These are phyloP conservation scores for Mimas tiliae DNA, from an alignment of 2,888 invertebrate genomes.

Conservation along the genomic window DNA sequence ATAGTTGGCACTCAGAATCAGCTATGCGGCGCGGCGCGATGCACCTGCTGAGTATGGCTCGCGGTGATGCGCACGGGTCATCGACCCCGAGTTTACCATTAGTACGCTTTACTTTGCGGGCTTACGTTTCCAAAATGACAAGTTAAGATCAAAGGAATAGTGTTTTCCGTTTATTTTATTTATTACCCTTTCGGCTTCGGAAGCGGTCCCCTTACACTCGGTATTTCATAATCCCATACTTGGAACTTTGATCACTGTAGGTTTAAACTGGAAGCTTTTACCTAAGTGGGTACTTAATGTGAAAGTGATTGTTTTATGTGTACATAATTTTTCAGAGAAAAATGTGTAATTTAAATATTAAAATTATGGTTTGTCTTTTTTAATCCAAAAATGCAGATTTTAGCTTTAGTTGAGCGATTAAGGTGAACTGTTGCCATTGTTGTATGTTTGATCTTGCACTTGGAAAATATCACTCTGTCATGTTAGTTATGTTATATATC, in stretches of 20 bases:
- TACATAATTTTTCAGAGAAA: slow-evolving; percentile 25
- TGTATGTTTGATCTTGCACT: slow-evolving; percentile 62
- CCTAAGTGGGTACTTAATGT: slow-evolving; percentile 24
- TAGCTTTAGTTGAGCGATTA: slow-evolving; percentile 17
- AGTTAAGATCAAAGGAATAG: too few species aligned
- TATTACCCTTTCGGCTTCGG: too few species aligned
- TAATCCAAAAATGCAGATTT: slow-evolving; percentile 29
- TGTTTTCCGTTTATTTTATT: too few species aligned
- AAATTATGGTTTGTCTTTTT: slow-evolving; percentile 29
- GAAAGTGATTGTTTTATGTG: slow-evolving; percentile 14
- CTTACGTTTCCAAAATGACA: too few species aligned
- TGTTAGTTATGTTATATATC: slow-evolving; percentile 31
- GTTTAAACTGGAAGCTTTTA: neutral
- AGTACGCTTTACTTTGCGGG: too few species aligned
- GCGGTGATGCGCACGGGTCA: too few species aligned
- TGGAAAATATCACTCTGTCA: slow-evolving; percentile 68
- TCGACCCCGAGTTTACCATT: too few species aligned
- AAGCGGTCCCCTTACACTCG: too few species aligned
- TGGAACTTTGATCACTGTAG: neutral
- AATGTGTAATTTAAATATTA: too few species aligned
- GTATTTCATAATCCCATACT: neutral
- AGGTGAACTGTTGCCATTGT: slow-evolving; percentile 59
- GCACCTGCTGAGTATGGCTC: too few species aligned
- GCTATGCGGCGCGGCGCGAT: too few species aligned
- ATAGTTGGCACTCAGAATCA: too few species aligned